phyloP scores from a whole-genome alignment of 2,113 vertebrate species.

The Platycercus adscitus region DNA sequence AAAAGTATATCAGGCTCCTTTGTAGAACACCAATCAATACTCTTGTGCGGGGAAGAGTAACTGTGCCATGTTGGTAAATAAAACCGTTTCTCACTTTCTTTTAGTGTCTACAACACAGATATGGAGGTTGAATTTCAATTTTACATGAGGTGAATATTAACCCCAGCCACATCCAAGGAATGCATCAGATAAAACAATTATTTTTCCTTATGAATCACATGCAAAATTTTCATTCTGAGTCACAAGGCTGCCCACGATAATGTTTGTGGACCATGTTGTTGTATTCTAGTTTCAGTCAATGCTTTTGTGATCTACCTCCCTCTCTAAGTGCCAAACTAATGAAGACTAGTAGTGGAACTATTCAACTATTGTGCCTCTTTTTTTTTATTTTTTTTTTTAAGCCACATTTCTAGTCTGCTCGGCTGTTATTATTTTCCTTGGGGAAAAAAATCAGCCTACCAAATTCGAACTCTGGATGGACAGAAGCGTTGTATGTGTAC shows the following conservation, averaged over 20 bases:
- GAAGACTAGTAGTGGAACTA: neutral
- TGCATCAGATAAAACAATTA: conserved; percentile 40
- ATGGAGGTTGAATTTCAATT: neutral
- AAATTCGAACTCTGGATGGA: neutral
- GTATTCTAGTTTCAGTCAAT: neutral
- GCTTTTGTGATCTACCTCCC: neutral
- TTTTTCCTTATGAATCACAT: conserved; percentile 41
- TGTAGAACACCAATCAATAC: neutral
- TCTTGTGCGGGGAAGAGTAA: neutral
- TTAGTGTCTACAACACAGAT: neutral
- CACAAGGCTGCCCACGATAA: conserved; percentile 3
- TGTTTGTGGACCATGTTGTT: neutral
- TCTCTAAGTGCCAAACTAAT: neutral
- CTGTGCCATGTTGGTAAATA: neutral
- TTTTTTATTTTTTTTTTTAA: neutral
- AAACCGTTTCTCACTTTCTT: conserved; percentile 5
- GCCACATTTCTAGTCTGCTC: neutral
- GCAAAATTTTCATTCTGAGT: conserved; percentile 44
- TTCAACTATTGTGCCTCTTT: neutral
- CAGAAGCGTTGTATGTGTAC: neutral
- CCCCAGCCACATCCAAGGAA: neutral
- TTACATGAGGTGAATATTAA: conserved; percentile 38
- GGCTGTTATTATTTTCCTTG: neutral
- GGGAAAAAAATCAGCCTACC: neutral
- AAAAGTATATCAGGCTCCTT: neutral